Conservation (phyloP, 2,113 vertebrate species). For the Marmota flaviventris region DNA sequence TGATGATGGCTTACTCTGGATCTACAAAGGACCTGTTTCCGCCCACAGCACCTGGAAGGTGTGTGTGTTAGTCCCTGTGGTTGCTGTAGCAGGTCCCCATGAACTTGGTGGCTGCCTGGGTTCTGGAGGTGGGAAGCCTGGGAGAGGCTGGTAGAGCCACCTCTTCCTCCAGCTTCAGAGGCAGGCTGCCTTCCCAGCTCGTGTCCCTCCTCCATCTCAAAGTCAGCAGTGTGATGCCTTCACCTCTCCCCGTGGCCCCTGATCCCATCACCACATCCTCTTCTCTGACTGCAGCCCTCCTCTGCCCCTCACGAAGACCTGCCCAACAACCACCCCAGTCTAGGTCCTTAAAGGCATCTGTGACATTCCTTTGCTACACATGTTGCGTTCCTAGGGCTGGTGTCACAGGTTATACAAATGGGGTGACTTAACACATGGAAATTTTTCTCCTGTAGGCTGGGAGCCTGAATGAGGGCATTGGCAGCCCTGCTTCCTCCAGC, state of each 20-base stretch:
- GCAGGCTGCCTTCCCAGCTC: neutral
- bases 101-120: neutral
- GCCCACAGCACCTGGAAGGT: no score
- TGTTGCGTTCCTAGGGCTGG: neutral
- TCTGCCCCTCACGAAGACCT: neutral
- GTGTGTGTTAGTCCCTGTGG: neutral
- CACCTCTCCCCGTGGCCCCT: no score
- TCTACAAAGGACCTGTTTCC: no score
- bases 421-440: neutral
- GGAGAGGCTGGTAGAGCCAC: no score
- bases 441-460: neutral
- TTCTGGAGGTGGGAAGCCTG: neutral
- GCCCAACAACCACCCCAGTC: neutral
- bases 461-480: neutral
- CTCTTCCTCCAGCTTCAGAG: neutral
- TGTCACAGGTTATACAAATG: neutral
- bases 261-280: neutral
- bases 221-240: no score
- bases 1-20: no score
- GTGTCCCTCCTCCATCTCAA: neutral
- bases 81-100: neutral
- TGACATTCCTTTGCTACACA: neutral
- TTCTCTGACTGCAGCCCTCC: neutral
- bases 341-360: neutral
- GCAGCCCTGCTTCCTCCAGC: fast-evolving